Conservation (phyloP, 2,797 vertebrate species). For the Erethizon dorsatum region DNA sequence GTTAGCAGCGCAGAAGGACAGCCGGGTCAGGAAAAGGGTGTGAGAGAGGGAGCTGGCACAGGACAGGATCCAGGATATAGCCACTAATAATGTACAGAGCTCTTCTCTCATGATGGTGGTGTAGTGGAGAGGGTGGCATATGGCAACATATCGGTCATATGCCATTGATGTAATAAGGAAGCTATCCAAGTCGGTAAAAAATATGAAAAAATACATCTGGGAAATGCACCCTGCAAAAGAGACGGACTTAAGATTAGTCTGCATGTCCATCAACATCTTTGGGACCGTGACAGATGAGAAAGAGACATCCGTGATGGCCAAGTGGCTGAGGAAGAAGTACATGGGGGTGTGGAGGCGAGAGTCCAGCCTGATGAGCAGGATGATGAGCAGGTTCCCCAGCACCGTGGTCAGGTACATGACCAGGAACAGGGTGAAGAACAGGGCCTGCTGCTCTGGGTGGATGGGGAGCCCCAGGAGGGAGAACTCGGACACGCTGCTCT, state of each 20-base stretch:
- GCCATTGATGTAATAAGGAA: slow-evolving; percentile 80
- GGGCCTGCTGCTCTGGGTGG: fast-evolving
- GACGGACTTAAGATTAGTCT: slow-evolving; percentile 19
- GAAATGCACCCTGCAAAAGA: slow-evolving; percentile 62
- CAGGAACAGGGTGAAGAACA: neutral
- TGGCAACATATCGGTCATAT: slow-evolving; percentile 74
- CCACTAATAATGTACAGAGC: slow-evolving; percentile 60
- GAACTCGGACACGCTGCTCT: slow-evolving; percentile 26
- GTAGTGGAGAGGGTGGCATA: slow-evolving; percentile 75
- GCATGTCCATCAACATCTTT: slow-evolving; percentile 67
- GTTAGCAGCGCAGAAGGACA: slow-evolving; percentile 75
- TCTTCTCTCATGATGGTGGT: slow-evolving; percentile 66
- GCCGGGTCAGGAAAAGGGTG: slow-evolving; percentile 44
- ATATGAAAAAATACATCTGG: slow-evolving; percentile 76
- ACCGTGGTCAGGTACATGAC: slow-evolving; percentile 61
- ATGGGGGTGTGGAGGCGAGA: slow-evolving; percentile 64
- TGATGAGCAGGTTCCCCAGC: slow-evolving; percentile 78
- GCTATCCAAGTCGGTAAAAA: slow-evolving; percentile 74
- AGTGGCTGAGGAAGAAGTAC: slow-evolving; percentile 81
- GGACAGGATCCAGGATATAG: slow-evolving; percentile 72
- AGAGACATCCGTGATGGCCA: slow-evolving; percentile 67
- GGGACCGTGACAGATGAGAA: slow-evolving; percentile 76
- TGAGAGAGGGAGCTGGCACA: slow-evolving; percentile 69
- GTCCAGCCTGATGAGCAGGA: slow-evolving; percentile 76
- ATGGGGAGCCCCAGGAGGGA: slow-evolving; percentile 76